Base-by-base conservation (phyloP, 2,888 invertebrate species). In the Epicampocera succincta region DNA sequence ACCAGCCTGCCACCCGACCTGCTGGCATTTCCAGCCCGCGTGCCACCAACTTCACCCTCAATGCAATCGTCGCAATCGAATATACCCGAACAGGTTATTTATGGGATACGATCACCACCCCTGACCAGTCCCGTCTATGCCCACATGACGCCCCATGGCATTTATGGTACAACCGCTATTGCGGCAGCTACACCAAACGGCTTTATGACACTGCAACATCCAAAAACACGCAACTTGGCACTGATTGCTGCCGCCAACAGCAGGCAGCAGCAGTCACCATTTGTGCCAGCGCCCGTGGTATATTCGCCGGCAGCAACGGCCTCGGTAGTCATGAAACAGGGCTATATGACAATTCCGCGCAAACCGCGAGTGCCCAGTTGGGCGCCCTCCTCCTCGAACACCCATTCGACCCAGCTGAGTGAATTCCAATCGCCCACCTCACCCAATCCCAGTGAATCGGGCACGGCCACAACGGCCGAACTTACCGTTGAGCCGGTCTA, bases 321-420 rank as follows among this genome's bases (percentile, higher is more conserved):
- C 9, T 85, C 87, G 6, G 90, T 91, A 21, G 88, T 91, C 2
- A 89, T 91, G 90, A 93, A 95, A 83, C 95, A 95, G 88, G 96
- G 96, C 12, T 97, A 96, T 89, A 96, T 96, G 52, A 97, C 97
- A 15, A 96, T 97, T 80, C 97, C 97, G 0, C 92, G 97, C 85
- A 92, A 96, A 87, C 96, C 96, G 0, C 92, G 97, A 83, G 95
- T 96, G 0, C 95, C 95, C 1, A 96, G 96, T 87, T 96, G 96
- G 95, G 95, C 94, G 80, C 95, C 90, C 90, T 94, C 92, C 73
- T 90, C 94, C 0, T 94, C 92, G 61, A 90, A 94, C 2, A 83
- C 80, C 8, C 81, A 84, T 40, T 71, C 84, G 15, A 79, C 83
- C 19, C 85, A 85, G 46, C 46, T 85, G n/a, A 85, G 84, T 76